Conservation (phyloP, 2,888 invertebrate species). For the Pandemis heparana region DNA sequence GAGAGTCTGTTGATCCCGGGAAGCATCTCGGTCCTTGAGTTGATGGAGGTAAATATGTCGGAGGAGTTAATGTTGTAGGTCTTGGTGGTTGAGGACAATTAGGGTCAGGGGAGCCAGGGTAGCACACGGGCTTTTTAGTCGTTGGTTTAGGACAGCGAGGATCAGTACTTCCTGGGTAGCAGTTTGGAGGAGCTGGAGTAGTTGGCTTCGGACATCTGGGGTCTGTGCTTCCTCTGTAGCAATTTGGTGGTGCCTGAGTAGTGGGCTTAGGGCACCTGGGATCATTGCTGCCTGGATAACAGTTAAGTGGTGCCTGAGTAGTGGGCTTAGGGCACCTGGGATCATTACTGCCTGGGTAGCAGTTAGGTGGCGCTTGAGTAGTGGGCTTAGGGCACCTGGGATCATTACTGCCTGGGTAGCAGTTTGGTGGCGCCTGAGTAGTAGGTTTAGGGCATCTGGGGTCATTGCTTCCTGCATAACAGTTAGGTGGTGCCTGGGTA, state of each 20-base stretch:
- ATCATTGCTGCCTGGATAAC: slow-evolving; percentile 49
- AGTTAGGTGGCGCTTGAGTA: slow-evolving; percentile 50
- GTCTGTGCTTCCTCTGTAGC: slow-evolving; percentile 55
- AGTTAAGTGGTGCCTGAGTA: slow-evolving; percentile 40
- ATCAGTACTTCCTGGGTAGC: slow-evolving; percentile 47
- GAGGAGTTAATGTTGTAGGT: slow-evolving; percentile 52
- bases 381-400: slow-evolving; percentile 53
- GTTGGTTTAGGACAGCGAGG: slow-evolving; percentile 48
- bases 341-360: slow-evolving; percentile 55
- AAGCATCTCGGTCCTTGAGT: slow-evolving; percentile 49
- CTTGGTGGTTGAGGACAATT: slow-evolving; percentile 48
- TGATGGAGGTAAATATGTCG: slow-evolving; percentile 45
- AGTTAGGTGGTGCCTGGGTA: slow-evolving; percentile 49
- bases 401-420: slow-evolving; percentile 63
- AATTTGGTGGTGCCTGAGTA: slow-evolving; percentile 51
- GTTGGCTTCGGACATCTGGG: slow-evolving; percentile 58
- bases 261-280: slow-evolving; percentile 57
- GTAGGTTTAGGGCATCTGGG: slow-evolving; percentile 52
- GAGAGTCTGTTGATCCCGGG: slow-evolving; percentile 47
- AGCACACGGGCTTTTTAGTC: slow-evolving; percentile 45
- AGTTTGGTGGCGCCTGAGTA: slow-evolving; percentile 47
- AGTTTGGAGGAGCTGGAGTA: slow-evolving; percentile 48
- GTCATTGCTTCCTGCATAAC: slow-evolving; percentile 50
- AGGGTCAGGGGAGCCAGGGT: slow-evolving; percentile 44
- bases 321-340: slow-evolving; percentile 46